phyloP scores from a whole-genome alignment of 1,140 invertebrate genomes.

The Coelopa frigida region DNA sequence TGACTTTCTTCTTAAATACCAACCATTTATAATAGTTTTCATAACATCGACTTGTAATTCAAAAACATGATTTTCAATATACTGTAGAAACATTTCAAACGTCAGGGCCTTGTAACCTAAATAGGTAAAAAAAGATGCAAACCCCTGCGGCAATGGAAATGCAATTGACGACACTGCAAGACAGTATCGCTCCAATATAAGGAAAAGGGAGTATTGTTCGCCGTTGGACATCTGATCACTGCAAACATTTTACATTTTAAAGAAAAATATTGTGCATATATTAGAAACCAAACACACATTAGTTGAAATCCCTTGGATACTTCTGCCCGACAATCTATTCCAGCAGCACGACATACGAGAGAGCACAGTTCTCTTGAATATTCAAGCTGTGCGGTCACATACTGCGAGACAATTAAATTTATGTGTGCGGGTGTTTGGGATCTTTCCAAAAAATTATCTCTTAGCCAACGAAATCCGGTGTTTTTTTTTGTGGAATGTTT shows the following conservation, averaged over 20 bases:
- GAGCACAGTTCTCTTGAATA: conserved; percentile 68
- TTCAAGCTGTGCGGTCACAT: conserved; percentile 71
- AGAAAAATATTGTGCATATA: neutral
- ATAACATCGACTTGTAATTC: conserved; percentile 80
- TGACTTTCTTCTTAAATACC: neutral
- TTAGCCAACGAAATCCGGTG: conserved; percentile 43
- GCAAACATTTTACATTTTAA: conserved; percentile 25
- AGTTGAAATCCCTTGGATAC: conserved; percentile 68
- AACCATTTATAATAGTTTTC: conserved; percentile 74
- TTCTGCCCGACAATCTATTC: conserved; percentile 57
- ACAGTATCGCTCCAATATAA: conserved; percentile 67
- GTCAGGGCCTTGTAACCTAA: conserved; percentile 68
- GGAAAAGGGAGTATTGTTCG: conserved; percentile 61
- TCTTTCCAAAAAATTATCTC: conserved; percentile 43
- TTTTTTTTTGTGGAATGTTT: conserved; percentile 53
- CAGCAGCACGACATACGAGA: conserved; percentile 60
- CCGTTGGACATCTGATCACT: conserved; percentile 65
- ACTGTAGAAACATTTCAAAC: conserved; percentile 70
- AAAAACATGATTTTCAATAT: conserved; percentile 71
- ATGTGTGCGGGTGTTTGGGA: conserved; percentile 63
- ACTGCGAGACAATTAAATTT: conserved; percentile 71
- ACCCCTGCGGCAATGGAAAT: conserved; percentile 76
- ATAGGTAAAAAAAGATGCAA: conserved; percentile 79
- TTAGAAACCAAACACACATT: conserved; percentile 50
- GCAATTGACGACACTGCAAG: conserved; percentile 69